These are phyloP conservation scores for Oeneis ivallda DNA, from an alignment of 2,888 invertebrate genomes.

Conservation along the genomic window DNA sequence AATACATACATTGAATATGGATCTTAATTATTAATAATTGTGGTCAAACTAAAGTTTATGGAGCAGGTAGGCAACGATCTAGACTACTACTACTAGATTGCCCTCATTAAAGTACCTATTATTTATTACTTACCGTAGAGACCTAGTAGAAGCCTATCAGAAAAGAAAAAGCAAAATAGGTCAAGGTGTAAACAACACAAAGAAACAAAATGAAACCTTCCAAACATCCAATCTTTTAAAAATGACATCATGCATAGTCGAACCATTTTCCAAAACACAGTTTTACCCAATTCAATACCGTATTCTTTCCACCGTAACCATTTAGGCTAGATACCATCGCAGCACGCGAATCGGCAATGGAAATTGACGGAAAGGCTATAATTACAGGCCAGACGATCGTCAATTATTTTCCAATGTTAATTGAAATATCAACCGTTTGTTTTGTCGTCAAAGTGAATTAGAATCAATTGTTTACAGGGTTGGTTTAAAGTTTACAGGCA, in stretches of 20 bases:
- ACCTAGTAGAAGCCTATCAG: not conserved
- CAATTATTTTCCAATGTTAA: constrained; percentile 33
- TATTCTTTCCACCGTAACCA: constrained; percentile 26
- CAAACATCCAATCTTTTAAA: constrained; percentile 5
- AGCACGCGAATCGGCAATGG: constrained; percentile 62
- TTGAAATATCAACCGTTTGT: constrained; percentile 31
- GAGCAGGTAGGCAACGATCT: too few species aligned
- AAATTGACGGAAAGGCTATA: constrained; percentile 60
- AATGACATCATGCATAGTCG: not conserved
- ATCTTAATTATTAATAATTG: too few species aligned
- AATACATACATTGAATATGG: too few species aligned
- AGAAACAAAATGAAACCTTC: not conserved
- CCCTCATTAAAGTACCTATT: too few species aligned
- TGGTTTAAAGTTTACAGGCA: too few species aligned
- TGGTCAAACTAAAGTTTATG: too few species aligned
- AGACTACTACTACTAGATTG: too few species aligned
- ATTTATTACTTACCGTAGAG: too few species aligned
- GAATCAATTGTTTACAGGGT: constrained; percentile 16
- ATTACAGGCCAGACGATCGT: constrained; percentile 31
- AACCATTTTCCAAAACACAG: constrained; percentile 24
- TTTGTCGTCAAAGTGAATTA: constrained; percentile 17
- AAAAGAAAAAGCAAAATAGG: not conserved
- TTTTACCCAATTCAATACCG: constrained; percentile 27
- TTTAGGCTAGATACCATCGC: constrained; percentile 42
- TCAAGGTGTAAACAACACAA: not conserved